Base-by-base conservation (phyloP, 2,797 vertebrate genomes). In the Merluccius polli region DNA sequence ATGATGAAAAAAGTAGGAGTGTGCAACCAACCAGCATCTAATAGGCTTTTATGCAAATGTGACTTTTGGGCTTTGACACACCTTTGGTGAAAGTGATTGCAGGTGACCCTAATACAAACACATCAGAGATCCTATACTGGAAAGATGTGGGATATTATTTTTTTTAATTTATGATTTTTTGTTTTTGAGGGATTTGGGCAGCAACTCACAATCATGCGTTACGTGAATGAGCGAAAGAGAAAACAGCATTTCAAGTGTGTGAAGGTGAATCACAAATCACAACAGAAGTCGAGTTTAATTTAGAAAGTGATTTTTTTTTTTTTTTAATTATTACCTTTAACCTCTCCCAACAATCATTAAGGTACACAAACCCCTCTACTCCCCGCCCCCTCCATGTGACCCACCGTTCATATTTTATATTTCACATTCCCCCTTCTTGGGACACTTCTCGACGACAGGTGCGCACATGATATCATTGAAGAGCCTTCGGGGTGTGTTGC, bases 291-390 rank as follows among this genome's bases (percentile, higher is more conserved):
- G 24, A 24, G 68, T 85, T 87, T 88, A 81, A 87, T 82, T 88
- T 91, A 92, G 86, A 93, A 92, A 92, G 87, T 90, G 87, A 90
- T 72, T 85, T 90, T 73, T 91, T 92, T 92, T 88, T 91, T 70
- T 85, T 90, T 73, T n/a, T n/a, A n/a, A 90, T 93, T 92, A 89
- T 91, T 92, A 90, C 89, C 89, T 90, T 85, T 90, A 91, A 91
- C 89, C 80, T 85, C 73, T 84, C 83, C 83, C 85, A 82, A 85
- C 83, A 85, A 86, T 79, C 79, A 72, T 73, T 72, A 82, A 79
- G 78, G 79, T 84, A 15, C 79, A 82, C 87, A 65, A 11, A 27
- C 24, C 38, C 77, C 72, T 87, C 87, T 78, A 77, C 83, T 74
- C 82, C 83, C 71, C 79, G 78, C 73, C 59, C 76, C 77, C 76